Conservation (phyloP, 2,888 invertebrate species). For the Cheilosia soror region DNA sequence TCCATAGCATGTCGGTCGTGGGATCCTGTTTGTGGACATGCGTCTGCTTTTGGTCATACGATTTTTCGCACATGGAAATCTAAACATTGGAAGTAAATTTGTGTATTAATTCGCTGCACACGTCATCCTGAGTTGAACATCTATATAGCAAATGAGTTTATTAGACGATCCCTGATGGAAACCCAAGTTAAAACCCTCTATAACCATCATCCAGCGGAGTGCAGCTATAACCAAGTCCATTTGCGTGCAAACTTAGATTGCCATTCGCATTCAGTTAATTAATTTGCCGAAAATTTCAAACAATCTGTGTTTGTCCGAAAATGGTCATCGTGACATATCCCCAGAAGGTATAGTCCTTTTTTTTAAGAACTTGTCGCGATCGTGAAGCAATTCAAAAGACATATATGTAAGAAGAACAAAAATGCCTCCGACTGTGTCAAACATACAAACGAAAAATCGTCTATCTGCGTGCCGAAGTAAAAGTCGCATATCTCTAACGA, state of each 20-base stretch:
- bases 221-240: not conserved
- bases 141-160: too few species aligned
- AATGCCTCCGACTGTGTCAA: conserved; percentile 38
- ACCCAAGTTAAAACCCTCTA: too few species aligned
- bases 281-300: conserved; percentile 59
- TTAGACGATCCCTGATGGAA: too few species aligned
- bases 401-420: conserved; percentile 8
- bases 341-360: conserved; percentile 1
- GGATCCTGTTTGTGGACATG: too few species aligned
- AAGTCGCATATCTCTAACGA: conserved; percentile 63
- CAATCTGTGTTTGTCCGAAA: conserved; percentile 29
- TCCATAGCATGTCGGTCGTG: too few species aligned
- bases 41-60: too few species aligned
- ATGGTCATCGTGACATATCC: conserved; percentile 33
- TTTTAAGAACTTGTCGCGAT: conserved; percentile 3
- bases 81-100: too few species aligned
- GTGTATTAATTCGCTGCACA: too few species aligned
- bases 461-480: conserved; percentile 62
- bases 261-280: conserved; percentile 50
- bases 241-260: conserved; percentile 52
- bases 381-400: conserved; percentile 16
- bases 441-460: conserved; percentile 14
- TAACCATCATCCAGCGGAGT: not conserved
- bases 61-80: too few species aligned
- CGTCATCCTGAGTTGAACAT: too few species aligned